Evolutionary conservation across 2,888 invertebrate genomes (phyloP).

Genomic region (Lithophane socia): DNA sequence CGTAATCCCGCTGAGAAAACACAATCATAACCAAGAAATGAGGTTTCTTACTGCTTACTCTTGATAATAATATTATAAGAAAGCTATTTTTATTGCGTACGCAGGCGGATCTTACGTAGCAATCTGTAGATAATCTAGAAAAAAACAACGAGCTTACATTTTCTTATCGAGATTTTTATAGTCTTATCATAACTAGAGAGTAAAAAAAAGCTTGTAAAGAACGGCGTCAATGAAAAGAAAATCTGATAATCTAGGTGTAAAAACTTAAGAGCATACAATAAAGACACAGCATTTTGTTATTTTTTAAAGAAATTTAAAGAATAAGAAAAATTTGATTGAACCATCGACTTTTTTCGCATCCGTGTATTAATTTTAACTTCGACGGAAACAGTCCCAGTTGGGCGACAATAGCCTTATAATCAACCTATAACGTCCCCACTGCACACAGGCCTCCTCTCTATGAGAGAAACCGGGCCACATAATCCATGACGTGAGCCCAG

Average conservation of each 20-base stretch:
- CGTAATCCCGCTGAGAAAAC: conserved; percentile 74
- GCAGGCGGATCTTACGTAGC: conserved; percentile 9
- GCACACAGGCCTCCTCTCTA: not conserved
- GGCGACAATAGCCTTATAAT: not conserved
- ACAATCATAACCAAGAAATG: conserved; percentile 63
- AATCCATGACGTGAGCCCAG: not conserved
- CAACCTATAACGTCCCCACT: not conserved
- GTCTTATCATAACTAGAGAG: not conserved
- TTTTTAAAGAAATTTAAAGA: not conserved
- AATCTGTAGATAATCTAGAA: conserved; percentile 26
- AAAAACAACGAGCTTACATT: conserved; percentile 19
- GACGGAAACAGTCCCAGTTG: not conserved
- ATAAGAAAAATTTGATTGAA: not conserved
- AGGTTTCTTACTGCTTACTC: conserved; percentile 49
- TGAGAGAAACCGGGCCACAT: not conserved
- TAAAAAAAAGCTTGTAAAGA: conserved; percentile 7
- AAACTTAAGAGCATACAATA: not conserved
- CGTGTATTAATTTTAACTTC: not conserved
- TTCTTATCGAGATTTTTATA: conserved; percentile 19
- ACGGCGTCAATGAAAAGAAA: conserved; percentile 11
- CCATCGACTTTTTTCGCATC: not conserved
- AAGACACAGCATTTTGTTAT: not conserved
- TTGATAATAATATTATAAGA: conserved; percentile 40
- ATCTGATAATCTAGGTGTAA: conserved; percentile 6
- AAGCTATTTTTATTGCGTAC: conserved; percentile 26